A percentile compares a stretch with the other conserved stretches of the same genome.
Evolutionary conservation across 2,797 vertebrate species (phyloP).

Genomic region (Sparus aurata): DNA sequence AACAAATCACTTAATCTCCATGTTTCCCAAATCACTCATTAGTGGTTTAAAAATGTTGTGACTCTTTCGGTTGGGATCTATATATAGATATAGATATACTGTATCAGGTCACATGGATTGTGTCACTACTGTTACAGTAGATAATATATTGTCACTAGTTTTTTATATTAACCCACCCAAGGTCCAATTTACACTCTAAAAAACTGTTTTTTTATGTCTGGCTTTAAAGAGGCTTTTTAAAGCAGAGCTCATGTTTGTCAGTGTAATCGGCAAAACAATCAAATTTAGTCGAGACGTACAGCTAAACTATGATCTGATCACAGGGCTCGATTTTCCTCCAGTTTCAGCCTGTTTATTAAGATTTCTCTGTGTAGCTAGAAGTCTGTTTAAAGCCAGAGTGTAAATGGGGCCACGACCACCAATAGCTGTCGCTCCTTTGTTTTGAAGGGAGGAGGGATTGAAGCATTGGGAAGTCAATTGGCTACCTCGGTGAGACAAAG

Average conservation of each 20-base stretch:
- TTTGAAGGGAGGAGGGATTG: slow-evolving; percentile 87
- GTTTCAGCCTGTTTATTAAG: slow-evolving; percentile 53
- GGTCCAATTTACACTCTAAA: slow-evolving; percentile 24
- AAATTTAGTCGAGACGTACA: neutral
- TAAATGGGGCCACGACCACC: slow-evolving; percentile 59
- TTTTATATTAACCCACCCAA: slow-evolving; percentile 1
- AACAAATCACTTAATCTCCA: neutral
- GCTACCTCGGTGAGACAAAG: slow-evolving; percentile 84
- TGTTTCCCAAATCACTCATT: neutral
- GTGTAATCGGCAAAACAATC: slow-evolving; percentile 6
- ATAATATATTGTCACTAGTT: slow-evolving; percentile 3
- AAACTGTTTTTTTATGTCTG: slow-evolving; percentile 9
- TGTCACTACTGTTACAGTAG: neutral
- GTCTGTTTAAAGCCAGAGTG: slow-evolving; percentile 65
- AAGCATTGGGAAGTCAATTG: slow-evolving; percentile 86
- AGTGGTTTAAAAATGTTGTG: neutral
- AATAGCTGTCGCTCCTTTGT: slow-evolving; percentile 79
- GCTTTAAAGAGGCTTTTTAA: slow-evolving; percentile 37
- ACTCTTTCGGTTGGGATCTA: neutral
- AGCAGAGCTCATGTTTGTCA: slow-evolving; percentile 3
- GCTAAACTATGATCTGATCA: neutral
- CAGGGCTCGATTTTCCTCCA: slow-evolving; percentile 13
- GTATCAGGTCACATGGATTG: neutral
- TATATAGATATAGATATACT: neutral
- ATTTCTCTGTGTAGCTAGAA: slow-evolving; percentile 51